A percentile compares a stretch with the other conserved stretches of the same genome.
phyloP scores from a whole-genome alignment of 2,797 vertebrate genomes.

The Pygocentrus nattereri region DNA sequence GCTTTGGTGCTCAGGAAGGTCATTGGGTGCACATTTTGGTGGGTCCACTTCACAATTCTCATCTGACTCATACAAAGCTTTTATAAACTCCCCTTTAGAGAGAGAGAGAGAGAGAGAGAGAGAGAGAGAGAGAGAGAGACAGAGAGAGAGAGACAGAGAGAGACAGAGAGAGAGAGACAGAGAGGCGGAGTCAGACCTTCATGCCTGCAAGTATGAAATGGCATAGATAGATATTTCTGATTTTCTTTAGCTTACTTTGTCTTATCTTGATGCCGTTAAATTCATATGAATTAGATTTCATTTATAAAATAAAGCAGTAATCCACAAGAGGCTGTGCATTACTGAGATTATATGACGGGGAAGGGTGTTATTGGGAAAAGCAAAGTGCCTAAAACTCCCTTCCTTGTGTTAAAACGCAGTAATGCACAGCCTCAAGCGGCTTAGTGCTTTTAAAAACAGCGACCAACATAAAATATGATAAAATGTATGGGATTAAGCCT shows the following conservation, averaged over 20 bases:
- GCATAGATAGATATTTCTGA: background rate
- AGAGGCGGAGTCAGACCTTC: background rate
- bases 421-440: too few species aligned
- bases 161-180: background rate
- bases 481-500: too few species aligned
- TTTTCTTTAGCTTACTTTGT: background rate
- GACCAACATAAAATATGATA: too few species aligned
- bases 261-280: too few species aligned
- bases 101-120: background rate
- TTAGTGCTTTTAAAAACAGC: too few species aligned
- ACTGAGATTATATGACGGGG: too few species aligned
- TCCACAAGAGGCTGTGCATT: too few species aligned
- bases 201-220: background rate
- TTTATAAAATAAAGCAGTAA: too few species aligned
- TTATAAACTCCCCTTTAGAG: conserved; percentile 94
- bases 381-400: too few species aligned
- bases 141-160: background rate
- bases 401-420: too few species aligned
- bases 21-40: conserved; percentile 89
- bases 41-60: conserved; percentile 98
- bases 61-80: conserved; percentile 96
- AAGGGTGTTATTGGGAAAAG: too few species aligned
- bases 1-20: conserved; percentile 94
- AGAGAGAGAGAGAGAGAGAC: background rate
- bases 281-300: background rate